Evolutionary conservation across 2,888 invertebrate species (phyloP).

Genomic region (Drosophila subquinaria): DNA sequence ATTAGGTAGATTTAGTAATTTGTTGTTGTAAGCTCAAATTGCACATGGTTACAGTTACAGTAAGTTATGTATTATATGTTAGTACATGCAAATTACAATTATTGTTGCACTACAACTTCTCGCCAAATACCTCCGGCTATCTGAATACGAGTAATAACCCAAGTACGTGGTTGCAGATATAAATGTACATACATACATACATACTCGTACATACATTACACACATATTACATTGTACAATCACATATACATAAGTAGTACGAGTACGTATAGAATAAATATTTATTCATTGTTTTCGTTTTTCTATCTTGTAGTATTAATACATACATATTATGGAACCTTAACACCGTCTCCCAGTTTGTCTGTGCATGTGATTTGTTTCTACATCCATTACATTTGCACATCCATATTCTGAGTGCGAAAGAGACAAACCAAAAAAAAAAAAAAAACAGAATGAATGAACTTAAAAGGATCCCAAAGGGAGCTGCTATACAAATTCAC

Average conservation of each 20-base stretch:
- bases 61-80: slow-evolving; percentile 2
- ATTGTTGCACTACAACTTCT: slow-evolving; percentile 13
- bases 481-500: slow-evolving; percentile 22
- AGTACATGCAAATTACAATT: slow-evolving; percentile 38
- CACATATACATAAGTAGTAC: neutral
- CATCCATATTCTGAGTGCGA: slow-evolving; percentile 9
- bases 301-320: slow-evolving; percentile 17
- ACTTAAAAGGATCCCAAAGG: slow-evolving; percentile 14
- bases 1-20: slow-evolving; percentile 20
- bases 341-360: slow-evolving; percentile 51
- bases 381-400: neutral
- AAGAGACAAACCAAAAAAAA: slow-evolving; percentile 12
- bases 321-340: slow-evolving; percentile 46
- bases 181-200: neutral
- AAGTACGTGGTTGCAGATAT: slow-evolving; percentile 18
- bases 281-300: slow-evolving; percentile 16
- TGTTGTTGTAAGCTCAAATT: slow-evolving; percentile 64
- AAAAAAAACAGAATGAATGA: neutral
- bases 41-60: slow-evolving; percentile 56
- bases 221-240: neutral
- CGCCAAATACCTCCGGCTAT: slow-evolving; percentile 9
- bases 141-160: neutral
- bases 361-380: slow-evolving; percentile 6
- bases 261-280: slow-evolving; percentile 5
- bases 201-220: neutral